Conservation (phyloP, 2,113 vertebrate species). For the Sceloporus undulatus region DNA sequence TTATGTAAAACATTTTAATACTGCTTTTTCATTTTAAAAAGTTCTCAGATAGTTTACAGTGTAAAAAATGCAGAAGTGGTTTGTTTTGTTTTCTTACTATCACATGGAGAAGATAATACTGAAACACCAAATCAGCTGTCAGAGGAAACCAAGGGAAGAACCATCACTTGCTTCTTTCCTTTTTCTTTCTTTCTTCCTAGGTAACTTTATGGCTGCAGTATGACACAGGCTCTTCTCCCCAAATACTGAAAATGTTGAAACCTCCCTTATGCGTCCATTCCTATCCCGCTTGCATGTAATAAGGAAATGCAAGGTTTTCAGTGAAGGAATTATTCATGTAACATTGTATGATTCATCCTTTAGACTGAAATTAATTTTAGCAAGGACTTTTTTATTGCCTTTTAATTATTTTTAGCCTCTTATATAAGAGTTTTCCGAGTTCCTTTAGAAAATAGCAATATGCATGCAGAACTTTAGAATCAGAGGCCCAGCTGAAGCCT, state of each 20-base stretch:
- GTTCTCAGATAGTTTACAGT: background rate
- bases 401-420: conserved; percentile 24
- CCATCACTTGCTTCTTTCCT: background rate
- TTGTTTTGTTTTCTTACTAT: background rate
- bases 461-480: background rate
- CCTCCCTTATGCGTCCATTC: background rate
- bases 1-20: background rate
- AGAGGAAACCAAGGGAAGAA: background rate
- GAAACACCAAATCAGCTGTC: background rate
- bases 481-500: too few relatives aligned
- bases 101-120: background rate
- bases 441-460: conserved; percentile 14
- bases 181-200: background rate
- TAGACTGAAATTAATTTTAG: conserved; percentile 22
- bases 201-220: rapidly evolving
- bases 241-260: background rate
- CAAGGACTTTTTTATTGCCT: conserved; percentile 5
- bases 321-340: background rate
- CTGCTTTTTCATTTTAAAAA: background rate
- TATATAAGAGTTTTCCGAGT: conserved; percentile 3
- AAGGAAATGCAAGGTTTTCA: background rate
- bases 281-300: background rate
- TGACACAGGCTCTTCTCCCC: background rate
- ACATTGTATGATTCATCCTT: background rate
- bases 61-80: background rate